Percentiles rank a stretch among this genome's conserved stretches.
These are phyloP conservation scores for Spheniscus humboldti DNA, from an alignment of 2,797 vertebrate genomes.

Conservation along the genomic window DNA sequence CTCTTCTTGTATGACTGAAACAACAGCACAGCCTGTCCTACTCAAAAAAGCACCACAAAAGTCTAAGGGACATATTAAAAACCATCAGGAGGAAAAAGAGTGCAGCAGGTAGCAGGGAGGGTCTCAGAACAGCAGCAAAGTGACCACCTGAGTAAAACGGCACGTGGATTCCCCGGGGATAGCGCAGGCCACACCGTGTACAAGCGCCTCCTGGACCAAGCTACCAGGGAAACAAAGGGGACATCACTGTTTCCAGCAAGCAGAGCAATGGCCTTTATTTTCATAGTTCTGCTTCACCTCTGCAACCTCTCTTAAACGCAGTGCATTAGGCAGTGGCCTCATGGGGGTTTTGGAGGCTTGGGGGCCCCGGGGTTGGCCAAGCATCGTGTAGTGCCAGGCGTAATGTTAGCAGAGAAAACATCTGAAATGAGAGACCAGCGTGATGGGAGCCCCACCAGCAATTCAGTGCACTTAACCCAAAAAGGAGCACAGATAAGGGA, in stretches of 20 bases:
- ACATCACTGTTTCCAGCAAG: not conserved
- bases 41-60: not conserved
- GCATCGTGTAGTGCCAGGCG: rapidly evolving
- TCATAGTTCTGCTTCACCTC: not conserved
- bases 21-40: not conserved
- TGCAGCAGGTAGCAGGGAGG: not conserved
- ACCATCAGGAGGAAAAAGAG: not conserved
- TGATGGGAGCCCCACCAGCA: not conserved
- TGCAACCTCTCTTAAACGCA: not conserved
- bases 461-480: not conserved
- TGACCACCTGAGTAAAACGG: not conserved
- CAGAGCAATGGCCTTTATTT: not conserved
- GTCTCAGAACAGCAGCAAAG: not conserved
- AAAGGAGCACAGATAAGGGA: not conserved
- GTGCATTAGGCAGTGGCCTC: not conserved
- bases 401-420: not conserved
- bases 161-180: not conserved
- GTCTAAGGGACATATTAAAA: not conserved
- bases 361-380: rapidly evolving
- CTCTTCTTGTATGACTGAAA: not conserved
- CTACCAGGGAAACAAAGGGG: not conserved
- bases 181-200: rapidly evolving
- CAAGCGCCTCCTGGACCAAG: not conserved
- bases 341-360: not conserved
- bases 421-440: not conserved